A percentile compares a stretch with the other conserved stretches of the same genome.
phyloP scores from a whole-genome alignment of 2,797 vertebrate species.

The Vultur gryphus region DNA sequence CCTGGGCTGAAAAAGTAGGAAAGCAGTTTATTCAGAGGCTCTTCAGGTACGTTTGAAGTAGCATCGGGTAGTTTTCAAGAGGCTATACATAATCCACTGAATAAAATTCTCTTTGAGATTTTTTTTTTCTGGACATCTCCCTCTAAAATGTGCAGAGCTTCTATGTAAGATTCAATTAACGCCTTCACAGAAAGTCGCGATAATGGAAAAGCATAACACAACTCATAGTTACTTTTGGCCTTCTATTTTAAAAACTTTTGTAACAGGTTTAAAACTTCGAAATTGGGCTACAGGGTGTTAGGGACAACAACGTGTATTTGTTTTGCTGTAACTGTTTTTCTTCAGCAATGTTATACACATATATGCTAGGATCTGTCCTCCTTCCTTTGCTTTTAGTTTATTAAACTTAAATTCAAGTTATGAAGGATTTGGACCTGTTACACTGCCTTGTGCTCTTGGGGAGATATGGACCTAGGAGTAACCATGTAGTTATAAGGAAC shows the following conservation, averaged over 20 bases:
- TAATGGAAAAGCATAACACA: not conserved
- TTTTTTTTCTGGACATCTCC: not conserved
- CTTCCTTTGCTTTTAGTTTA: not conserved
- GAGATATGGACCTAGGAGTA: not conserved
- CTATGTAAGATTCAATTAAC: not conserved
- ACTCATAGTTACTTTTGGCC: not conserved
- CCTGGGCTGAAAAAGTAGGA: not conserved
- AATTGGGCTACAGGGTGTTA: not conserved
- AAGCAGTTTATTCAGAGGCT: not conserved
- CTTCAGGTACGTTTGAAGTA: not conserved
- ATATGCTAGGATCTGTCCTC: not conserved
- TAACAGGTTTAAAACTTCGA: not conserved
- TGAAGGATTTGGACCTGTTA: not conserved
- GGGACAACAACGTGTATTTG: not conserved
- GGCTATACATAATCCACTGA: not conserved
- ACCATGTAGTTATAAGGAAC: not conserved
- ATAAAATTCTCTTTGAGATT: not conserved
- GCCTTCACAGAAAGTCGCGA: not conserved
- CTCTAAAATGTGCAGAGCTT: not conserved
- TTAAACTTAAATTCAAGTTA: not conserved
- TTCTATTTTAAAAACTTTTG: not conserved
- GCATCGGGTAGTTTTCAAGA: not conserved
- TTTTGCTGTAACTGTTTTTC: not conserved
- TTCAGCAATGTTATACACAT: not conserved
- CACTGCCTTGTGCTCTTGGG: not conserved